Conservation (phyloP, 2,113 vertebrate species). For the Psilopsiagon aurifrons region DNA sequence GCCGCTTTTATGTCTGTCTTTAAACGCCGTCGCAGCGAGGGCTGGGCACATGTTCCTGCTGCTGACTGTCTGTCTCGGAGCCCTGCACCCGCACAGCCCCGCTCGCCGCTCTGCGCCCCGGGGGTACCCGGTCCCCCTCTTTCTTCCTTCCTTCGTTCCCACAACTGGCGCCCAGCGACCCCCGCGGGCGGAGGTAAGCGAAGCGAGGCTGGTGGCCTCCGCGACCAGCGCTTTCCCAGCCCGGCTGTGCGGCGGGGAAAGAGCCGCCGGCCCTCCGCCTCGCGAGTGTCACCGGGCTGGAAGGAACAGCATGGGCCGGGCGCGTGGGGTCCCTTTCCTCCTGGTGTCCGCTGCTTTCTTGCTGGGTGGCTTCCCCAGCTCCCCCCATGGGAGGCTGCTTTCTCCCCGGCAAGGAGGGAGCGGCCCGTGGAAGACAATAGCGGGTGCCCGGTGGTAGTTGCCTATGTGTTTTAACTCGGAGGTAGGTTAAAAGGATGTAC, state of each 20-base stretch:
- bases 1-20: slow-evolving; percentile 39
- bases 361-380: not conserved
- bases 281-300: not conserved
- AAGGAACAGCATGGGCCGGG: not conserved
- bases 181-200: not conserved
- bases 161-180: not conserved
- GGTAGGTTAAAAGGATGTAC: not conserved
- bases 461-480: not conserved
- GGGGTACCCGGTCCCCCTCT: not conserved
- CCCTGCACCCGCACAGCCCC: not conserved
- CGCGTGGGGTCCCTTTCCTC: not conserved
- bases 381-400: not conserved
- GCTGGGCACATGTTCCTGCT: slow-evolving; percentile 57
- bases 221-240: not conserved
- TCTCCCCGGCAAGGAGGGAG: not conserved
- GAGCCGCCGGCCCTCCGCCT: not conserved
- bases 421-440: not conserved
- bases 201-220: not conserved
- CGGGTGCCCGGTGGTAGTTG: not conserved
- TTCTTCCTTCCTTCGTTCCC: not conserved
- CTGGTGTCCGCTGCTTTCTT: not conserved
- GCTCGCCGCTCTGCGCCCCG: not conserved
- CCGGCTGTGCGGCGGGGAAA: not conserved
- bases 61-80: not conserved
- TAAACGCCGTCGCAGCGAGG: slow-evolving; percentile 41